Base-by-base conservation (phyloP, 1,140 invertebrate genomes). In the Bombus breviceps region DNA sequence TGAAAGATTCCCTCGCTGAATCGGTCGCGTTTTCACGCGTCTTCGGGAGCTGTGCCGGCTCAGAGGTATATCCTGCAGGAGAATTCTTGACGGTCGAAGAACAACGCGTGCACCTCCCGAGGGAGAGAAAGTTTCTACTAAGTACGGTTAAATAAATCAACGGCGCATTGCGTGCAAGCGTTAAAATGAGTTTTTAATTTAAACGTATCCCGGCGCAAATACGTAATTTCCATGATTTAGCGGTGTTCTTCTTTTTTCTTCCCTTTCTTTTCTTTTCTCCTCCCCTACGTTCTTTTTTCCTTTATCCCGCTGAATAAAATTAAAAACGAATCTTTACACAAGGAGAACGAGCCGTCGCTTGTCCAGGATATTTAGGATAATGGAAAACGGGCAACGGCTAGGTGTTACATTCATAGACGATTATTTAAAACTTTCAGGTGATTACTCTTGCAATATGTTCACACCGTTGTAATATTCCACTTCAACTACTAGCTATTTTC, bases 201-300 rank as follows among this genome's bases (percentile, higher is more conserved):
- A 81, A 85, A 74, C 84, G 84, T 64, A 85, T 85, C 84, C 78
- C 62, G 57, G 78, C 53, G 78, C 79, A 85, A 85, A 85, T 85
- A 75, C 84, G 84, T 85, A 85, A 85, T 86, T 86, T 86, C 85
- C 78, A 76, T 83, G 84, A 74, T 81, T 86, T 81, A 86, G 71
- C 62, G 71, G 59, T 47, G 34, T 39, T 66, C 71, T 41, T 73
- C 57, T 32, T 32, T 39, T 34, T 37, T 2, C 4, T 13, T 15
- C 18, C 13, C 37, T 32, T 37, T 43, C 13, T 32, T 10, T 66
- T n/a, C 28, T 68, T 32, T 5, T 28, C 4, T 37, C 34, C 34
- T 22, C 43, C 37, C 37, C 10, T 22, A 0, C 47, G 15, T n/a
- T 22, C 10, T 8, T 39, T 68, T 68, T 18, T 34, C 43, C 25